Conservation (phyloP, 1,140 invertebrate species). For the Drosophila cardini region DNA sequence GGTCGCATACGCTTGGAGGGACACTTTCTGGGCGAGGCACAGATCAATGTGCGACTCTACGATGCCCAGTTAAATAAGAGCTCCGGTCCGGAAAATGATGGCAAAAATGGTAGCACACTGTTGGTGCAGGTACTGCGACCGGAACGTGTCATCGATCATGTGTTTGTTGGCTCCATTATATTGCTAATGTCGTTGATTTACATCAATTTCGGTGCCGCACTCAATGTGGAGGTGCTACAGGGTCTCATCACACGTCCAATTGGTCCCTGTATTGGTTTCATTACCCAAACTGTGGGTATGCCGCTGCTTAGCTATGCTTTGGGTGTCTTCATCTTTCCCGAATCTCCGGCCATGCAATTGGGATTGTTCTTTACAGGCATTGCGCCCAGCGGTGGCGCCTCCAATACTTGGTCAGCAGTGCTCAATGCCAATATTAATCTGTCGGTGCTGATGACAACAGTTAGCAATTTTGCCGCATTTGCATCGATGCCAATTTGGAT, state of each 20-base stretch:
- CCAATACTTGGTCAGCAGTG: slow-evolving; percentile 97
- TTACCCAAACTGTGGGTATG: slow-evolving; percentile 95
- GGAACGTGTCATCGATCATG: slow-evolving; percentile 88
- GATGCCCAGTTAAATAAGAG: slow-evolving; percentile 44
- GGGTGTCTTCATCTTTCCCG: slow-evolving; percentile 90
- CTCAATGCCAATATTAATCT: slow-evolving; percentile 95
- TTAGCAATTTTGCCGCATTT: slow-evolving; percentile 93
- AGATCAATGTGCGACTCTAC: slow-evolving; percentile 51
- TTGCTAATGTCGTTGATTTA: slow-evolving; percentile 93
- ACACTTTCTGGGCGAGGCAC: slow-evolving; percentile 66
- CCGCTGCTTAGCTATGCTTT: slow-evolving; percentile 93
- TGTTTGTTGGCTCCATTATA: slow-evolving; percentile 92
- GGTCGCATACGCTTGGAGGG: slow-evolving; percentile 52
- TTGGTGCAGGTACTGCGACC: slow-evolving; percentile 88
- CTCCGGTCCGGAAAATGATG: slow-evolving; percentile 34
- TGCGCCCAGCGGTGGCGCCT: slow-evolving; percentile 95
- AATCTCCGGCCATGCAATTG: slow-evolving; percentile 89
- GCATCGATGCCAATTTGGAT: slow-evolving; percentile 98
- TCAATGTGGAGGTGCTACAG: slow-evolving; percentile 91
- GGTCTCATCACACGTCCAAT: slow-evolving; percentile 90
- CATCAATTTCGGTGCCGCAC: slow-evolving; percentile 96
- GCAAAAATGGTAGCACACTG: slow-evolving; percentile 49
- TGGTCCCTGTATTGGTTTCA: slow-evolving; percentile 92
- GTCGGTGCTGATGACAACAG: slow-evolving; percentile 96
- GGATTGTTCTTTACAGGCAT: slow-evolving; percentile 97